Conservation (phyloP, 2,888 invertebrate genomes). For the Lamellibrachia satsuma region DNA sequence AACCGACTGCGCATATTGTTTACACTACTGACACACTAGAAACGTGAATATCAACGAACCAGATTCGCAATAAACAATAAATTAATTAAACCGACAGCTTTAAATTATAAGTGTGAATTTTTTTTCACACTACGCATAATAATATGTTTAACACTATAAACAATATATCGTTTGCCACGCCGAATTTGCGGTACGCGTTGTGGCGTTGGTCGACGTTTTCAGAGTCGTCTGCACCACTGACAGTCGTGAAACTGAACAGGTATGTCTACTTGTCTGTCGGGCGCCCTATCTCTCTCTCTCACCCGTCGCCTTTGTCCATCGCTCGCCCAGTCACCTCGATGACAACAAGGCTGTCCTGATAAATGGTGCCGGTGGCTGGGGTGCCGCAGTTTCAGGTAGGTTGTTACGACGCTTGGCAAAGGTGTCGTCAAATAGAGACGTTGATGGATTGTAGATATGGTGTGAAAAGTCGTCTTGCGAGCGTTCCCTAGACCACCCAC, state of each 20-base stretch:
- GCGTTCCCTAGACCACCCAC: not conserved
- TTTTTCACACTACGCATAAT: too few relatives aligned
- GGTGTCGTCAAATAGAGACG: not conserved
- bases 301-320: not conserved
- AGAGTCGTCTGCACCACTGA: not conserved
- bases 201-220: not conserved
- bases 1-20: too few relatives aligned
- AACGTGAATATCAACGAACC: too few relatives aligned
- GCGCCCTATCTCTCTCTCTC: not conserved
- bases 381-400: not conserved
- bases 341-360: not conserved
- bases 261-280: not conserved
- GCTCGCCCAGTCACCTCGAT: not conserved
- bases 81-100: too few relatives aligned
- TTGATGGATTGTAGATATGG: not conserved
- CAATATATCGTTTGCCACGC: not conserved
- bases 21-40: too few relatives aligned
- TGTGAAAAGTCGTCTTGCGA: not conserved
- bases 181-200: not conserved
- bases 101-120: too few relatives aligned
- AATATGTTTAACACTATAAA: too few relatives aligned
- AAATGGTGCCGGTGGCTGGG: not conserved
- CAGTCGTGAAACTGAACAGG: slow-evolving; percentile 17
- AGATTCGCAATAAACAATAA: too few relatives aligned
- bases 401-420: not conserved